Conservation (phyloP, 2,113 vertebrate genomes). For the Oncorhynchus nerka region DNA sequence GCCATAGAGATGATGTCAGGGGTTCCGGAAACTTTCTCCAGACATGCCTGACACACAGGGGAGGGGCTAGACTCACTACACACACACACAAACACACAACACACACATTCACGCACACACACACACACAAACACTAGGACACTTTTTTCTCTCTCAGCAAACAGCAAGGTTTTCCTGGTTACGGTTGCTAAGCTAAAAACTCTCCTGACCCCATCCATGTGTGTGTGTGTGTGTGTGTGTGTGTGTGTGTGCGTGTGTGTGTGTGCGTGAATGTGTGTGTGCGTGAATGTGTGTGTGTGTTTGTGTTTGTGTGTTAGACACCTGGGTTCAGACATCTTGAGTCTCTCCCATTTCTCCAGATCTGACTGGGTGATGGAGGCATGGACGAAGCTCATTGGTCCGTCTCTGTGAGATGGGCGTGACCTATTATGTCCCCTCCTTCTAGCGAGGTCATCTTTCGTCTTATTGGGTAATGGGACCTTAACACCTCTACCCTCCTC, state of each 20-base stretch:
- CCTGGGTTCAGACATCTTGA: slow-evolving; percentile 87
- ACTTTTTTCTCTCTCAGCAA: not conserved
- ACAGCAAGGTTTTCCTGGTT: slow-evolving; percentile 41
- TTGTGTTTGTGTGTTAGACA: slow-evolving; percentile 64
- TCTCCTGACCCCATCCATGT: slow-evolving; percentile 1
- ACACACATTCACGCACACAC: slow-evolving; percentile 33
- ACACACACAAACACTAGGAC: slow-evolving; percentile 30
- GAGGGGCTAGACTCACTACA: slow-evolving; percentile 61
- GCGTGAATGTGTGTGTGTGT: slow-evolving; percentile 13
- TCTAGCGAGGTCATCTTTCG: slow-evolving; percentile 81
- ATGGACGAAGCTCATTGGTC: slow-evolving; percentile 65
- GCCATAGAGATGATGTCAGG: slow-evolving; percentile 71
- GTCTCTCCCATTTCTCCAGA: slow-evolving; percentile 88
- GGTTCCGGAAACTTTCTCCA: slow-evolving; percentile 68
- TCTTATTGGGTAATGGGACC: slow-evolving; percentile 65
- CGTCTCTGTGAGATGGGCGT: slow-evolving; percentile 65
- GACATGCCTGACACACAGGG: slow-evolving; percentile 72
- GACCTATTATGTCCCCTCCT: slow-evolving; percentile 68
- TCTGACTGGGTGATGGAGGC: slow-evolving; percentile 85
- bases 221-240: slow-evolving; percentile 13
- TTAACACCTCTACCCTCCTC: slow-evolving; percentile 50
- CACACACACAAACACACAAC: slow-evolving; percentile 32
- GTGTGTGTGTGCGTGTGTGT: not conserved
- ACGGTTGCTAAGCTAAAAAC: slow-evolving; percentile 31
- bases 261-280: slow-evolving; percentile 14